Percentiles rank a stretch among this genome's conserved stretches.
These are phyloP conservation scores for Pardosa pseudoannulata DNA, from an alignment of 2,888 invertebrate species.

Conservation along the genomic window DNA sequence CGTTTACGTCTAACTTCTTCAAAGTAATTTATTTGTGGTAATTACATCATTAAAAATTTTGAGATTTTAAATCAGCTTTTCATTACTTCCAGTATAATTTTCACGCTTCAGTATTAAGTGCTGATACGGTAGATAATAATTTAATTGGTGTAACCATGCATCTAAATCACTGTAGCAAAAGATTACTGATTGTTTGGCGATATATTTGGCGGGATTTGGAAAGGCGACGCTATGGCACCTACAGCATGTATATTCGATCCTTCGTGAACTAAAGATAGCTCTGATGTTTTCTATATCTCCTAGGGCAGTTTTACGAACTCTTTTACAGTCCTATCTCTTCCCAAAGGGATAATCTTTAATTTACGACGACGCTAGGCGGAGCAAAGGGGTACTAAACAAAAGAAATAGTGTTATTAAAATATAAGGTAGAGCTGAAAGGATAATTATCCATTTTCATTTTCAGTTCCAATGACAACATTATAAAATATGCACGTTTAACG, in stretches of 20 bases:
- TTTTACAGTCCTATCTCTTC: constrained; percentile 39
- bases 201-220: constrained; percentile 33
- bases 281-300: constrained; percentile 23
- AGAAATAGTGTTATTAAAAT: constrained; percentile 15
- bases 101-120: no score
- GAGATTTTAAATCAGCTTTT: no score
- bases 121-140: no score
- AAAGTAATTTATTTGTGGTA: no score
- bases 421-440: neutral
- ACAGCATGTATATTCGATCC: neutral
- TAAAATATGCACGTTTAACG: no score
- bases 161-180: no score
- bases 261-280: constrained; percentile 8
- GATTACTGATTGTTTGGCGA: constrained; percentile 5
- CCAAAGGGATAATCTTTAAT: constrained; percentile 24
- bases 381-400: neutral
- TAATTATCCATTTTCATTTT: no score
- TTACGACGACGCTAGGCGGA: constrained; percentile 10
- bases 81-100: no score
- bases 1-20: no score
- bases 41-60: no score
- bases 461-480: no score
- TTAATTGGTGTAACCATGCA: no score
- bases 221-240: constrained; percentile 45
- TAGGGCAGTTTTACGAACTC: constrained; percentile 39